Evolutionary conservation across 1,140 invertebrate genomes (phyloP).

Genomic region (Papilio aristodemus): DNA sequence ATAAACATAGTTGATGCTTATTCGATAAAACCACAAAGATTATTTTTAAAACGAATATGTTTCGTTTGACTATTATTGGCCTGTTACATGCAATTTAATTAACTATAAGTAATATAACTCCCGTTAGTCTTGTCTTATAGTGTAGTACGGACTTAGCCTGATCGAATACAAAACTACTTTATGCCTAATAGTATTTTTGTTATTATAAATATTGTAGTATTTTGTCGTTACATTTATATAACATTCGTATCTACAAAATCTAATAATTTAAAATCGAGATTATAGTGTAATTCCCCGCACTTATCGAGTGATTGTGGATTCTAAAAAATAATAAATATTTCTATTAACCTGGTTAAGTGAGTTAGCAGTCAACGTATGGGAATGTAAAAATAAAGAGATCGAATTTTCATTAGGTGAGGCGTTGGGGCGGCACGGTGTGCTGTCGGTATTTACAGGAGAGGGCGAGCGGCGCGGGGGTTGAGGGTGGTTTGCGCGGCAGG

Average conservation of each 20-base stretch:
- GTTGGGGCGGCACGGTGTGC: constrained; percentile 74
- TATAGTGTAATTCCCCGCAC: constrained; percentile 36
- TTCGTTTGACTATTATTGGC: too few species aligned
- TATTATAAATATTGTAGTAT: neutral
- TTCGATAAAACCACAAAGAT: too few species aligned
- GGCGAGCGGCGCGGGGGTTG: constrained; percentile 31
- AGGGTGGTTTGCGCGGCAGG: too few species aligned
- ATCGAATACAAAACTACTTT: too few species aligned
- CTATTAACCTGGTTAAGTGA: constrained; percentile 58
- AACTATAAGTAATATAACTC: too few species aligned
- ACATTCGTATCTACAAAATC: neutral
- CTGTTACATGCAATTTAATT: too few species aligned
- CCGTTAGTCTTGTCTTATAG: too few species aligned
- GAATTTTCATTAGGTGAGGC: constrained; percentile 77
- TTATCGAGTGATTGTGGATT: constrained; percentile 36
- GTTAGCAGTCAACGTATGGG: constrained; percentile 52
- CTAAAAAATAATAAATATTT: constrained; percentile 48
- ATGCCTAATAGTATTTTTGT: too few species aligned
- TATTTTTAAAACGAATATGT: too few species aligned
- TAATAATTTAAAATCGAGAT: neutral
- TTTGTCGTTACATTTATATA: neutral
- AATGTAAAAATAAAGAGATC: constrained; percentile 69
- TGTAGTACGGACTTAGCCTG: too few species aligned
- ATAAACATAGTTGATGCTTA: too few species aligned
- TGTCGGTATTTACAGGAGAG: constrained; percentile 63